phyloP scores from a whole-genome alignment of 2,888 invertebrate genomes.

The Euproctis similis region DNA sequence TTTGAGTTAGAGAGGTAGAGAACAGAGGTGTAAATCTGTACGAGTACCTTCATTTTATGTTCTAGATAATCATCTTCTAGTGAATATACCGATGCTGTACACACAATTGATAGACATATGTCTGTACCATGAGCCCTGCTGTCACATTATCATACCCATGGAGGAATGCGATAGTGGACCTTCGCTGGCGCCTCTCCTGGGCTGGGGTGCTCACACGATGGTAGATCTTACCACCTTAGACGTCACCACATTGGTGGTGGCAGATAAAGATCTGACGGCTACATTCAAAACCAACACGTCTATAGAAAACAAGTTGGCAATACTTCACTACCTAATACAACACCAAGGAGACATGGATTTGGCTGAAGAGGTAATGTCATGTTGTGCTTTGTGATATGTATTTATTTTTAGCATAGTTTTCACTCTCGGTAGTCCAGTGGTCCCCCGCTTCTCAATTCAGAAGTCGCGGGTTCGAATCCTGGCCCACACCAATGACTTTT shows the following conservation, averaged over 20 bases:
- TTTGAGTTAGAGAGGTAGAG: not conserved
- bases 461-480: too few relatives aligned
- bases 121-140: constrained; percentile 87
- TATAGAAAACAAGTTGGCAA: constrained; percentile 83
- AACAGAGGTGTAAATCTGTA: not conserved
- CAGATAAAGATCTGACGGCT: constrained; percentile 80
- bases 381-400: too few relatives aligned
- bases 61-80: constrained; percentile 85
- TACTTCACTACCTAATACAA: constrained; percentile 87
- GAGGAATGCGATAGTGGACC: constrained; percentile 74
- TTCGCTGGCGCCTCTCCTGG: constrained; percentile 80
- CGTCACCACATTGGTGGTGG: constrained; percentile 79
- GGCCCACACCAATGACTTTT: too few relatives aligned
- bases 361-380: constrained; percentile 83
- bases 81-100: constrained; percentile 89
- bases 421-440: too few relatives aligned
- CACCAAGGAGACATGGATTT: constrained; percentile 85
- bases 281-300: constrained; percentile 81
- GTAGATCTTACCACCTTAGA: constrained; percentile 84
- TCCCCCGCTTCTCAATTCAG: too few relatives aligned
- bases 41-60: not conserved
- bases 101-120: constrained; percentile 91
- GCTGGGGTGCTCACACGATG: constrained; percentile 70
- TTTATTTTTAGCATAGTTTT: too few relatives aligned
- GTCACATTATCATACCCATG: constrained; percentile 83